Percentiles rank a stretch among this genome's conserved stretches.
These are phyloP conservation scores for Lepisosteus osseus DNA, from an alignment of 2,113 vertebrate genomes.

Conservation along the genomic window DNA sequence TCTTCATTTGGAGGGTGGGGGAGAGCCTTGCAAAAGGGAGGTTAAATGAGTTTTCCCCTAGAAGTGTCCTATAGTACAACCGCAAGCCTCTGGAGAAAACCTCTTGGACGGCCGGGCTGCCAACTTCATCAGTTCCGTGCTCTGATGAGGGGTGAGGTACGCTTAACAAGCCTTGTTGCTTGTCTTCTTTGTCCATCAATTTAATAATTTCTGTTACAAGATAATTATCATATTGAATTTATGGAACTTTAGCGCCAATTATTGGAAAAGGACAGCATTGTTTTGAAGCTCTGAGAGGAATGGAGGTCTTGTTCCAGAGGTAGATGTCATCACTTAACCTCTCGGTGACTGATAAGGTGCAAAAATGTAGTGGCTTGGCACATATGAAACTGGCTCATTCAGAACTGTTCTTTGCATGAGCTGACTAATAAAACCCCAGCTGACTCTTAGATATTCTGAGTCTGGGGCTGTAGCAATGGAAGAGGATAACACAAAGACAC, in stretches of 20 bases:
- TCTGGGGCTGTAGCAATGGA: too few relatives aligned
- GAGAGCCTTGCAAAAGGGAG: too few relatives aligned
- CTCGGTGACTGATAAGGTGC: not conserved
- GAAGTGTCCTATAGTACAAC: not conserved
- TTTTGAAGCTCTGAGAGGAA: constrained; percentile 4
- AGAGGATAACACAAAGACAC: too few relatives aligned
- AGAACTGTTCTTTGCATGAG: not conserved
- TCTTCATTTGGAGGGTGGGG: too few relatives aligned
- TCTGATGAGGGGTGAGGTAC: not conserved
- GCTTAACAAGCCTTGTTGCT: too few relatives aligned
- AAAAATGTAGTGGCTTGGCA: not conserved
- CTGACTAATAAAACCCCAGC: too few relatives aligned
- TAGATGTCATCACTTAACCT: not conserved
- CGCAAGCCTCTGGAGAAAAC: not conserved
- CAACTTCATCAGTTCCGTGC: not conserved
- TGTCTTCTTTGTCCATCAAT: not conserved
- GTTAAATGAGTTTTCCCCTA: not conserved
- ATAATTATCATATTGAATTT: not conserved
- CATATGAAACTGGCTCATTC: not conserved
- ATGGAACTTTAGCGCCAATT: not conserved
- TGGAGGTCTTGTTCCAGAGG: not conserved
- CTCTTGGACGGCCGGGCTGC: not conserved
- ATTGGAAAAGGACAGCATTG: not conserved
- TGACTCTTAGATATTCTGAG: too few relatives aligned
- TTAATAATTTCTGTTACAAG: not conserved